Conservation (phyloP, 2,888 invertebrate genomes). For the Agrochola lota region DNA sequence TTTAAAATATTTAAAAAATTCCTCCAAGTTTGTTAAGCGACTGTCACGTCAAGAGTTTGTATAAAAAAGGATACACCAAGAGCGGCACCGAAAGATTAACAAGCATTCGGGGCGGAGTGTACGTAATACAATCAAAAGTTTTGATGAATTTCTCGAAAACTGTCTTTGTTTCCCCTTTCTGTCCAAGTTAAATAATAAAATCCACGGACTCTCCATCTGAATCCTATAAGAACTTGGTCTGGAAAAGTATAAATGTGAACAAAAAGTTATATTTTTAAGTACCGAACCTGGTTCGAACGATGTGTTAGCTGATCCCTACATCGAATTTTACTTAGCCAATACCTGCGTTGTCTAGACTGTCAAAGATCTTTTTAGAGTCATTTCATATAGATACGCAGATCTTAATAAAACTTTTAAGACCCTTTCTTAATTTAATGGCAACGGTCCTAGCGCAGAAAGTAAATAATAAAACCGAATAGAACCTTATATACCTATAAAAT, state of each 20-base stretch:
- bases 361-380: slow-evolving; percentile 45
- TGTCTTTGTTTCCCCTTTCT: slow-evolving; percentile 87
- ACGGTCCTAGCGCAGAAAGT: neutral
- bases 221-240: slow-evolving; percentile 73
- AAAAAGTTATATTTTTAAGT: slow-evolving; percentile 60
- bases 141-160: slow-evolving; percentile 88
- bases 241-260: slow-evolving; percentile 63
- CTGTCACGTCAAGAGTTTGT: slow-evolving; percentile 67
- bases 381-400: slow-evolving; percentile 7
- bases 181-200: slow-evolving; percentile 86
- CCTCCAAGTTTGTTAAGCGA: slow-evolving; percentile 64
- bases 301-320: slow-evolving; percentile 48
- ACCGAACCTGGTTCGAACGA: slow-evolving; percentile 49
- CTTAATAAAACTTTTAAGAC: slow-evolving; percentile 27
- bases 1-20: slow-evolving; percentile 37
- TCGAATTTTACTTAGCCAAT: slow-evolving; percentile 57
- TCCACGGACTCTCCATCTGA: slow-evolving; percentile 77
- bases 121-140: slow-evolving; percentile 89
- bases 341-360: slow-evolving; percentile 57
- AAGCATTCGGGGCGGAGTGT: slow-evolving; percentile 80
- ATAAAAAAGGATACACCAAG: slow-evolving; percentile 72
- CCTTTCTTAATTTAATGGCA: slow-evolving; percentile 7
- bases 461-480: neutral
- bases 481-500: slow-evolving; percentile 13
- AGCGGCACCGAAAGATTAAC: slow-evolving; percentile 81